Conservation (phyloP, 2,797 vertebrate genomes). For the Thamnophis elegans region DNA sequence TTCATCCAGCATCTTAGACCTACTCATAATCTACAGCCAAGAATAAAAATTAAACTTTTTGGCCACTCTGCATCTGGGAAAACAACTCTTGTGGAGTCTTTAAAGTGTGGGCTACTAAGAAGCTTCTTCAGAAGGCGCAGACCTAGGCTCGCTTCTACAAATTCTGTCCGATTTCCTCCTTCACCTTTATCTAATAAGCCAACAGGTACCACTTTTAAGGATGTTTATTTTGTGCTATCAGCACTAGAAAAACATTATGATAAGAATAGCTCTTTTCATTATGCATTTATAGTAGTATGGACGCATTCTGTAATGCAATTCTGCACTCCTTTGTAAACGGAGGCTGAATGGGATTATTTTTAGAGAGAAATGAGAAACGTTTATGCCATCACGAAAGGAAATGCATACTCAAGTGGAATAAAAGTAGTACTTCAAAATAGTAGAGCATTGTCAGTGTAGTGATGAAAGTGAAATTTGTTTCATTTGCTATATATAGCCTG, state of each 20-base stretch:
- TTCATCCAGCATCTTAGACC: slow-evolving; percentile 93
- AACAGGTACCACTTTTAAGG: slow-evolving; percentile 74
- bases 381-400: background rate
- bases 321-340: too few species aligned
- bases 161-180: slow-evolving; percentile 83
- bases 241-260: background rate
- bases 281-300: background rate
- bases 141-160: slow-evolving; percentile 82
- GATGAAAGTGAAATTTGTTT: background rate
- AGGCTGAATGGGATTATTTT: background rate
- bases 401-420: background rate
- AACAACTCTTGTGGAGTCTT: slow-evolving; percentile 90
- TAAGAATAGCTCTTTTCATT: background rate
- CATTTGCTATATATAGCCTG: background rate
- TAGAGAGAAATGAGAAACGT: background rate
- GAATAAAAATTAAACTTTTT: slow-evolving; percentile 93
- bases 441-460: background rate
- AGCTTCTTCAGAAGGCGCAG: slow-evolving; percentile 92
- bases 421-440: background rate
- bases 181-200: slow-evolving; percentile 89
- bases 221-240: background rate
- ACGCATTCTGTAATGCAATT: background rate
- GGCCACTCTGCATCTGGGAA: slow-evolving; percentile 89
- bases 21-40: slow-evolving; percentile 82
- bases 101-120: slow-evolving; percentile 92